phyloP scores from a whole-genome alignment of 2,113 vertebrate genomes.

The Sphyrna mokarran region DNA sequence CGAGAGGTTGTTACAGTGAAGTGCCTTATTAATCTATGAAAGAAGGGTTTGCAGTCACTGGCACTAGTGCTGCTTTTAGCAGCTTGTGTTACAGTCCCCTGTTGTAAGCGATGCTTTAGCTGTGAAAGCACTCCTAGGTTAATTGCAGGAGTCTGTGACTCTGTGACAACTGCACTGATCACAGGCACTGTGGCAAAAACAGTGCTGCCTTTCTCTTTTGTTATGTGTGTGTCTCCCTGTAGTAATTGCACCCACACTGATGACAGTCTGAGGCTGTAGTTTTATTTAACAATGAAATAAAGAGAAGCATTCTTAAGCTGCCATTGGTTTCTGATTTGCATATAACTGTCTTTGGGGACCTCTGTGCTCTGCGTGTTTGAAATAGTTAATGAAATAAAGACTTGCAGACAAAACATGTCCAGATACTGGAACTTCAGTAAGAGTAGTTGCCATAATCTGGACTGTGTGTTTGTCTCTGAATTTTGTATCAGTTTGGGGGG shows the following conservation, averaged over 20 bases:
- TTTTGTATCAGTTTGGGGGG: not conserved
- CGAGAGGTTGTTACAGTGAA: too few relatives aligned
- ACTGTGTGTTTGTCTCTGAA: not conserved
- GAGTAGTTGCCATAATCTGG: not conserved
- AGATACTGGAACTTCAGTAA: not conserved
- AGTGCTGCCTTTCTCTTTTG: not conserved
- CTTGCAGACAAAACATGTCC: not conserved
- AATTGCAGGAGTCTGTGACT: not conserved
- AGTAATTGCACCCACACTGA: not conserved
- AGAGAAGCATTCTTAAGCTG: not conserved
- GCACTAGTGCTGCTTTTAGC: not conserved
- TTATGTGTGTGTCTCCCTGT: not conserved
- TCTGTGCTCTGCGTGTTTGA: slow-evolving; percentile 2
- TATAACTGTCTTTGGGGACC: slow-evolving; percentile 20
- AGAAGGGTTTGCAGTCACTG: not conserved
- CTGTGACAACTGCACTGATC: not conserved
- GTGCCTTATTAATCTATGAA: not conserved
- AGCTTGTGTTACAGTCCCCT: not conserved
- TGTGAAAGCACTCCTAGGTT: not conserved
- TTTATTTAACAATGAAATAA: not conserved
- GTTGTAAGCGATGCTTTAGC: not conserved
- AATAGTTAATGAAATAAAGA: slow-evolving; percentile 14
- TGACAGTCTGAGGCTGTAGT: not conserved
- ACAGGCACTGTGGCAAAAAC: not conserved
- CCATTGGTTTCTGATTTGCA: slow-evolving; percentile 18